Conservation (phyloP, 2,888 invertebrate genomes). For the Thumatha senex region DNA sequence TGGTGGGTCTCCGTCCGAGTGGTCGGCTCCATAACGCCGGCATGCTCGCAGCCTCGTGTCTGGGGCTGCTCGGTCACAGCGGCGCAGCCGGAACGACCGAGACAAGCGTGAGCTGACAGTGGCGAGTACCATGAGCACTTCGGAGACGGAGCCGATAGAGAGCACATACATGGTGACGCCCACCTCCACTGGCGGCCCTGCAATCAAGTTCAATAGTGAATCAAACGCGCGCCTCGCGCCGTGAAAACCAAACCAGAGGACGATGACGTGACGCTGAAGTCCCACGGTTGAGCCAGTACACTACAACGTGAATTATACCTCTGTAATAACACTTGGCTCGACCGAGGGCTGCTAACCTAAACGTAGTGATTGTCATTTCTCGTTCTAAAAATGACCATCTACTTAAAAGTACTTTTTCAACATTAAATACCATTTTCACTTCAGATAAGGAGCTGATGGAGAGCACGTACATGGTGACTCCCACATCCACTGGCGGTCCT, state of each 20-base stretch:
- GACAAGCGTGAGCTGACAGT: constrained; percentile 78
- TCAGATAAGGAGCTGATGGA: constrained; percentile 94
- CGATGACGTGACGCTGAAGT: constrained; percentile 60
- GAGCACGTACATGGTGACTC: constrained; percentile 93
- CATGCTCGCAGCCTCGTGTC: constrained; percentile 83
- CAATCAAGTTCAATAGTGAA: constrained; percentile 84
- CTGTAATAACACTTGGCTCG: constrained; percentile 39
- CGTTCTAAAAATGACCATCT: constrained; percentile 52
- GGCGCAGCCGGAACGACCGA: constrained; percentile 69
- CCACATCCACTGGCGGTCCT: constrained; percentile 92
- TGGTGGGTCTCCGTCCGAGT: constrained; percentile 58
- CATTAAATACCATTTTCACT: constrained; percentile 87
- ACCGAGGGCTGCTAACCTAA: constrained; percentile 53
- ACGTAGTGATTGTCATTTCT: constrained; percentile 33
- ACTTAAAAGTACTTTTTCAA: constrained; percentile 57
- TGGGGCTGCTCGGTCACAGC: constrained; percentile 81
- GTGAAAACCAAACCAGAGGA: constrained; percentile 76
- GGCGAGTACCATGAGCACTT: constrained; percentile 97
- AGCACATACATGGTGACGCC: constrained; percentile 99
- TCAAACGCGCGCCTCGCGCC: constrained; percentile 62
- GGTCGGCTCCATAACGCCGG: constrained; percentile 76
- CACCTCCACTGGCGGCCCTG: constrained; percentile 98
- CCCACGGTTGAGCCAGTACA: constrained; percentile 52
- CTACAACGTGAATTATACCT: constrained; percentile 4
- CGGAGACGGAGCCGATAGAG: constrained; percentile 98